Evolutionary conservation across 2,797 vertebrate genomes (phyloP).

Genomic region (Sorex maritimensis): DNA sequence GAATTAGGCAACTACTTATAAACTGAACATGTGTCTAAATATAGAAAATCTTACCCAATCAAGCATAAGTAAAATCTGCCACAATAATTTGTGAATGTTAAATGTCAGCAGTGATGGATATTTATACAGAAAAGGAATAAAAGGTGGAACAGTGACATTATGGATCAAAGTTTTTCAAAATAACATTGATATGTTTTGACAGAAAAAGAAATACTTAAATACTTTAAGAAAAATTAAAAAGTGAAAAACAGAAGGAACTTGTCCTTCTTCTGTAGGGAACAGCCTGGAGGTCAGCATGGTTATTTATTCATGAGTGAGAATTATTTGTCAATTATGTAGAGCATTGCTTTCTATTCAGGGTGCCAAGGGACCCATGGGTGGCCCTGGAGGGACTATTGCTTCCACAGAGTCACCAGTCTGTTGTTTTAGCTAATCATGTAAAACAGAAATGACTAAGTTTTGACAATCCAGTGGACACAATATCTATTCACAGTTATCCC

Average conservation of each 20-base stretch:
- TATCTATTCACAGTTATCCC: slow-evolving; percentile 65
- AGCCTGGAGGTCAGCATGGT: slow-evolving; percentile 51
- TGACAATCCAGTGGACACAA: slow-evolving; percentile 53
- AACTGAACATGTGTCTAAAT: slow-evolving; percentile 67
- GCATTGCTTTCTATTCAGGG: background rate
- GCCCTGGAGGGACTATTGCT: slow-evolving; percentile 12
- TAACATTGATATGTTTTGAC: slow-evolving; percentile 84
- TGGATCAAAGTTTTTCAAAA: slow-evolving; percentile 84
- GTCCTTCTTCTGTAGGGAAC: background rate
- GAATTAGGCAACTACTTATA: slow-evolving; percentile 41
- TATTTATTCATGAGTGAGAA: slow-evolving; percentile 72
- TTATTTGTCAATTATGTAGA: slow-evolving; percentile 76
- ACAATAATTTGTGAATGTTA: slow-evolving; percentile 74
- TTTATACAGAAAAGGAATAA: slow-evolving; percentile 78
- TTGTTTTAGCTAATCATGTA: slow-evolving; percentile 70
- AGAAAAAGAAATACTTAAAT: slow-evolving; percentile 78
- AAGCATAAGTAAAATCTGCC: slow-evolving; percentile 81
- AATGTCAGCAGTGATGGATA: slow-evolving; percentile 83
- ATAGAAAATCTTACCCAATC: slow-evolving; percentile 75
- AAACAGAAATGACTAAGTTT: slow-evolving; percentile 72
- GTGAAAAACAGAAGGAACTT: slow-evolving; percentile 32
- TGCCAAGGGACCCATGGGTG: slow-evolving; percentile 12
- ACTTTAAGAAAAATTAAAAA: slow-evolving; percentile 68
- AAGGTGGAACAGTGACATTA: slow-evolving; percentile 79
- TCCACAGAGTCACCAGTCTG: background rate